Percentiles rank a stretch among this genome's conserved stretches.
These are phyloP conservation scores for Calameuta filiformis DNA, from an alignment of 2,888 invertebrate genomes.

Conservation along the genomic window DNA sequence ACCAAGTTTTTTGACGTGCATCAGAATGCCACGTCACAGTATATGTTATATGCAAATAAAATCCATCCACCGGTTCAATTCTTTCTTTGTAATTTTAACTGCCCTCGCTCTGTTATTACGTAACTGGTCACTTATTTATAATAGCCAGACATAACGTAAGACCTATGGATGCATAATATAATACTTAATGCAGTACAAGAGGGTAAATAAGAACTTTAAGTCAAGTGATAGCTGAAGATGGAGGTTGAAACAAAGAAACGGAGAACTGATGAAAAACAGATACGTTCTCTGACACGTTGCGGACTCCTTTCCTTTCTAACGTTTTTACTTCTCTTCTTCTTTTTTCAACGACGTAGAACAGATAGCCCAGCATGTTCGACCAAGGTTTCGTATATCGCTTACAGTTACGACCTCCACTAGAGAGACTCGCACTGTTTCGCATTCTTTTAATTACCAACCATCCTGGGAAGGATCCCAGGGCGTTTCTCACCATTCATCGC, in stretches of 20 bases:
- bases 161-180: too few relatives aligned
- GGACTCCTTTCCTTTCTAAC: not conserved
- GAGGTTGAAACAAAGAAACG: too few relatives aligned
- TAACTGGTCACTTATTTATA: conserved; percentile 18
- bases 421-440: not conserved
- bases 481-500: conserved; percentile 39
- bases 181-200: not conserved
- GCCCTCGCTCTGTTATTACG: conserved; percentile 24
- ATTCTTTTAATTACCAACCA: conserved; percentile 20
- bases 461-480: conserved; percentile 46
- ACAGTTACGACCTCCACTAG: not conserved
- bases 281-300: not conserved
- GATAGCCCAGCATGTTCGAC: not conserved
- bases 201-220: not conserved
- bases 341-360: not conserved
- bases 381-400: not conserved
- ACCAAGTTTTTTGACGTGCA: too few relatives aligned
- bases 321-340: not conserved
- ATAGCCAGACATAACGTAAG: too few relatives aligned
- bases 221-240: not conserved
- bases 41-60: not conserved
- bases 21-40: too few relatives aligned
- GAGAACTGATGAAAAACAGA: not conserved
- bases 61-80: conserved; percentile 20
- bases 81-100: conserved; percentile 31